Evolutionary conservation across 2,888 invertebrate genomes (phyloP), one percentile per base, ranked within the genome.

Genomic region (Catocala fraxini): DNA sequence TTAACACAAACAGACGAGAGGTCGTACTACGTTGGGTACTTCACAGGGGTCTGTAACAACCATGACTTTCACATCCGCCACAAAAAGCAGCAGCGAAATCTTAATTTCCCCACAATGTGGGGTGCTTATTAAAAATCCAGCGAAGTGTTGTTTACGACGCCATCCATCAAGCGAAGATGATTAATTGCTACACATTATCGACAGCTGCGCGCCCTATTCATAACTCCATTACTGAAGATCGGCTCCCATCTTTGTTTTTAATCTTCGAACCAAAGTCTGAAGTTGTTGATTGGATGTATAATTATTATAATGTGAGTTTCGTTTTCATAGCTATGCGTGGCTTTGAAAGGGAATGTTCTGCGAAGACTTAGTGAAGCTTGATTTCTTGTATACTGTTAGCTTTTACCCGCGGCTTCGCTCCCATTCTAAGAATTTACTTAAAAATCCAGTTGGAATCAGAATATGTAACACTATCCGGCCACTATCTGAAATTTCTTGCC

Each of bases 121-220:
- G 70, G 65, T 70, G 68, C 65, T 71, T 77, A 77, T 77, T 81
- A 80, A 77, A 77, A 81, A 81, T 68, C 65, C 71, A 53, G 63
- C 70, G 68, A 68, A 72, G 65, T 71, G 71, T 75, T 86, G 86
- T 85, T 86, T 85, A 80, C 82, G 68, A 70, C 66, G 59, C 56
- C 82, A 87, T 88, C 86, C 80, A 87, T 88, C 87, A 84, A 72
- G 57, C 55, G 46, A 57, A 65, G 71, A 85, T 82, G 86, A 88
- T 87, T 88, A 88, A 88, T 88, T 86, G 82, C 82, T 77, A 75
- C 70, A 81, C 82, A 86, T 87, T 86, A 88, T 88, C 85, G 88
- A 81, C 84, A 83, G 79, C 75, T 73, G 73, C 60, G 71, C 74
- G 73, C 71, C 58, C 75, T 77, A 78, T 81, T 81, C 82, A 80